Conservation (phyloP, 2,888 invertebrate species). For the Leucophenga maculata region DNA sequence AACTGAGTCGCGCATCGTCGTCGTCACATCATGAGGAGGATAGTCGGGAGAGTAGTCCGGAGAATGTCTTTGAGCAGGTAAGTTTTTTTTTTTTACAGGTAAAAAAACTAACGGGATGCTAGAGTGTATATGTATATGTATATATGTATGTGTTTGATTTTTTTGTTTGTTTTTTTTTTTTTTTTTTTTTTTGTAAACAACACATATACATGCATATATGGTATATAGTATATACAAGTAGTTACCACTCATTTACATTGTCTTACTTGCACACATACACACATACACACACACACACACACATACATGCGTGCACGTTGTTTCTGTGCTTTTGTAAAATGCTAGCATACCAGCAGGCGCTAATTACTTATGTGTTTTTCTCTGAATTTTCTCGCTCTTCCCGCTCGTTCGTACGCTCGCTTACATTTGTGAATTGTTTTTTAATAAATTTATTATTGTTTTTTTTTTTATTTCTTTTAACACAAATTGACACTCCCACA, state of each 20-base stretch:
- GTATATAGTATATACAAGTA: background rate
- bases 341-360: slow-evolving; percentile 24
- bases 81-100: too few species aligned
- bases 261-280: slow-evolving; percentile 23
- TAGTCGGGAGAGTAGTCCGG: slow-evolving; percentile 87
- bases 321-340: background rate
- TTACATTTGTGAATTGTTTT: background rate
- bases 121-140: background rate
- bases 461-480: background rate
- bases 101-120: too few species aligned
- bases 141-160: too few species aligned
- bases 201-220: background rate
- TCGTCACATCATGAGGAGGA: slow-evolving; percentile 85
- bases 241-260: slow-evolving; percentile 11
- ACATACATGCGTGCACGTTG: slow-evolving; percentile 15
- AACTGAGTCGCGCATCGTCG: slow-evolving; percentile 90
- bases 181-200: background rate
- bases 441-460: background rate
- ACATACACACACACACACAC: slow-evolving; percentile 34
- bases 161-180: too few species aligned
- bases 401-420: background rate
- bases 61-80: slow-evolving; percentile 84
- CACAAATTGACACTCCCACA: background rate
- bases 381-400: background rate
- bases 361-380: slow-evolving; percentile 12